Base-by-base conservation (phyloP, 2,888 invertebrate species). In the Dastarcus helophoroides region DNA sequence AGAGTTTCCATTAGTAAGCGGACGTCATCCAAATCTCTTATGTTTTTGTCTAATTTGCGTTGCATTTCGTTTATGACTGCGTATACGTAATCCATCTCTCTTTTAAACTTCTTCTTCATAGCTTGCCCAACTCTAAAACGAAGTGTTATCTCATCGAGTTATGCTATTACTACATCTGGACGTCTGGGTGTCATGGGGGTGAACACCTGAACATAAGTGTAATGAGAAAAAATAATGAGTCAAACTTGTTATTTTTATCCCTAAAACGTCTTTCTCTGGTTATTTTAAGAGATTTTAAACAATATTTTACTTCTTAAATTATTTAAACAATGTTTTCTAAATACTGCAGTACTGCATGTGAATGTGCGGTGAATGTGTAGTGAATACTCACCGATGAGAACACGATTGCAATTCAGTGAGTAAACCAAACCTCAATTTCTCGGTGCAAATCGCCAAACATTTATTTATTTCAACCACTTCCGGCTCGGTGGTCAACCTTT, bases 61-160 rank as follows among this genome's bases (percentile, higher is more conserved):
- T 86, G 88, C 71, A 94, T 79, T 58, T 93, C 93, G 46, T 79
- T 88, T 62, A 94, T 88, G 14, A 91, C 81, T 0, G 85, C 85
- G 50, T 90, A 89, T 7, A 89, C 86, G 48, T 89, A 88, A 54
- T 89, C 89, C 88, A 89, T 89, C 63, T 90, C 89, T 12, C 88
- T 72, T 48, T 83, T 78, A 53, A 88, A 88, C 51, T 88, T 86
- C 53, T 88, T 88, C 46, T 85, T 82, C 75, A 89, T 75, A 14
- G 84, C 80, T 60, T 83, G 80, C 2, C 88, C 86, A 46, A 88
- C 84, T 62, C 63, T 60, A 26, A 21, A 26, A 22, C n/a, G n/a
- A n/a, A n/a, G 16, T 23, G 24, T 10, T 8, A 34, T 9, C 10
- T 29, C n/a, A n/a, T n/a, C n/a, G n/a, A n/a, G n/a, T n/a, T n/a